phyloP scores from a whole-genome alignment of 2,113 vertebrate species.

The Parotia lawesii region DNA sequence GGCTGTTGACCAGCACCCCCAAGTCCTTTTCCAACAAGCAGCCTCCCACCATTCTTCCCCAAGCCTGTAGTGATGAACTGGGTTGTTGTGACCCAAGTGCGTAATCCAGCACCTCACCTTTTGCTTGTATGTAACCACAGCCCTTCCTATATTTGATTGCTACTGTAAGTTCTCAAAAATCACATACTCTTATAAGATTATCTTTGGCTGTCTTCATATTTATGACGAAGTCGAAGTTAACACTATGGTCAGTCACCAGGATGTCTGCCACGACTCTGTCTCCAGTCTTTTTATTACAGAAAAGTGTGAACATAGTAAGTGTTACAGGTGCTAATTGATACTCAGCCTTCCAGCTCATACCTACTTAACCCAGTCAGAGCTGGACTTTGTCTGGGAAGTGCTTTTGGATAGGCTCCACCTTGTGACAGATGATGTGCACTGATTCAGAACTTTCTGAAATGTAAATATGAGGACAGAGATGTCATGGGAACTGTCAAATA shows the following conservation, averaged over 20 bases:
- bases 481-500: neutral
- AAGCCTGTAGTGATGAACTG: neutral
- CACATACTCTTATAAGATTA: neutral
- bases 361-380: neutral
- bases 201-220: neutral
- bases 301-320: neutral
- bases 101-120: neutral
- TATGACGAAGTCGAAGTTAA: neutral
- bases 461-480: neutral
- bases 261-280: neutral
- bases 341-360: neutral
- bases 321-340: neutral
- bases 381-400: neutral
- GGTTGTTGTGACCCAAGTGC: neutral
- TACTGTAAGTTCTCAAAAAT: neutral
- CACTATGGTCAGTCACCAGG: no score
- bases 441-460: neutral
- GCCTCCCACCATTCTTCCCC: neutral
- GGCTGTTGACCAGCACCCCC: accelerated
- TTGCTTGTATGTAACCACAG: neutral
- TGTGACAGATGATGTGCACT: neutral
- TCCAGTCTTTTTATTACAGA: neutral
- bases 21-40: neutral
- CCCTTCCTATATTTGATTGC: neutral
- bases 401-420: neutral